Base-by-base conservation (phyloP, 2,113 vertebrate genomes). In the Silurus glanis region DNA sequence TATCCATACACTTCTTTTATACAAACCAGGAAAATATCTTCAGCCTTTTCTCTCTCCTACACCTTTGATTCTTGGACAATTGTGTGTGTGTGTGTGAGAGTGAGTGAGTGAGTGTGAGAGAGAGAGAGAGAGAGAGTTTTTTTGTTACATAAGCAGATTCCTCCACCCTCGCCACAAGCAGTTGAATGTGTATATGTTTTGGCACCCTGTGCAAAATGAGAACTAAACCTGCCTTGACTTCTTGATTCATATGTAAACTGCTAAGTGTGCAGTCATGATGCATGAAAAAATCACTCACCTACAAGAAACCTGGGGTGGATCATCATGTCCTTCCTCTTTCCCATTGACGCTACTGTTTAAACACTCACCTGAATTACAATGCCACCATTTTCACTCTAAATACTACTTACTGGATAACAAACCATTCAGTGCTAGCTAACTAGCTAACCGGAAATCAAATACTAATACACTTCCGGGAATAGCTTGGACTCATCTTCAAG, bases 281-380 rank as follows among this genome's bases (percentile, higher is more conserved):
- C 16, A 19, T 17, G 8, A 9, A 17, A 17, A 51, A 23, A 58
- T 59, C 13, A 92, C 93, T 94, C 81, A 95, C 95, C 90, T 56
- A 88, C 86, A 9, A 95, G 89, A 84, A 94, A 95, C 87, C 93
- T 93, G 89, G 93, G 92, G 64, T 94, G 94, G 76, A 95, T 94
- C 93, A 95, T 93, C 94, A 95, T 93, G 85, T 96, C 95, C 89
- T 95, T 96, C 80, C 93, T 94, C 91, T 95, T 96, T 86, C 95
- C 95, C 95, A 95, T 96, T 91, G 89, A 89, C 86, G 28, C 75
- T 51, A 75, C 5, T 80, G 37, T n/a, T 2, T 49, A 19, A 25
- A 58, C 4, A 1, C 71, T 71, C 80, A 87, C 19, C 75, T 62
- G 55, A 49, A n/a, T 37, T 28, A 37, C 62, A 86, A 21, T 5